phyloP scores from a whole-genome alignment of 2,888 invertebrate species.

The Epiperipatus broadwayi region DNA sequence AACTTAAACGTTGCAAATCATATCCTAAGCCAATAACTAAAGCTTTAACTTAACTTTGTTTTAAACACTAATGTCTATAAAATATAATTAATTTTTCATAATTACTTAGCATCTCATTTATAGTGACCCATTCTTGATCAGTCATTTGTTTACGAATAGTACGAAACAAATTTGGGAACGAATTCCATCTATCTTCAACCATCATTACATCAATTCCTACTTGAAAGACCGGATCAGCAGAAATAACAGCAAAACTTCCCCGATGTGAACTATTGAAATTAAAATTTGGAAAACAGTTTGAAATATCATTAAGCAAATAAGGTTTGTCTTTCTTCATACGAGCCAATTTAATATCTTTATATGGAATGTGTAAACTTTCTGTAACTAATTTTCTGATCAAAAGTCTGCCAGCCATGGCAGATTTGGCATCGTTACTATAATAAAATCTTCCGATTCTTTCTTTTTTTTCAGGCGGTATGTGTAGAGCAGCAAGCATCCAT shows the following conservation, averaged over 20 bases:
- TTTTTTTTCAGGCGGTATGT: constrained; percentile 66
- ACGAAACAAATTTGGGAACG: constrained; percentile 58
- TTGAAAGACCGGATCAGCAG: constrained; percentile 22
- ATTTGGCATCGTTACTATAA: constrained; percentile 68
- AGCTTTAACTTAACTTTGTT: constrained; percentile 86
- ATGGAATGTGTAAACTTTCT: constrained; percentile 40
- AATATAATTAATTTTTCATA: constrained; percentile 6
- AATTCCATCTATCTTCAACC: constrained; percentile 47
- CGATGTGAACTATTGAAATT: constrained; percentile 85
- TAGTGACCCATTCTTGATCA: constrained; percentile 53
- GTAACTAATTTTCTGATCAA: constrained; percentile 62
- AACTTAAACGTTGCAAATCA: constrained; percentile 54
- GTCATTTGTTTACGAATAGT: constrained; percentile 73
- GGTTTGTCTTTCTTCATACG: constrained; percentile 31
- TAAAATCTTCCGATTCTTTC: constrained; percentile 55
- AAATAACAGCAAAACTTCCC: constrained; percentile 62
- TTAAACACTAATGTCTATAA: constrained; percentile 44
- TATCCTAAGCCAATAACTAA: constrained; percentile 62
- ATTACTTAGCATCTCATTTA: constrained; percentile 29
- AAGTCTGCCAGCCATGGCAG: constrained; percentile 60
- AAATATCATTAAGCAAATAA: no score
- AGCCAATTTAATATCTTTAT: constrained; percentile 38
- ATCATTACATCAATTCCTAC: constrained; percentile 67
- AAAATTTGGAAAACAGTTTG: constrained; percentile 20
- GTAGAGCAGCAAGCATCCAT: constrained; percentile 47